Evolutionary conservation across 2,888 invertebrate genomes (phyloP).

Genomic region (Allygus modestus): DNA sequence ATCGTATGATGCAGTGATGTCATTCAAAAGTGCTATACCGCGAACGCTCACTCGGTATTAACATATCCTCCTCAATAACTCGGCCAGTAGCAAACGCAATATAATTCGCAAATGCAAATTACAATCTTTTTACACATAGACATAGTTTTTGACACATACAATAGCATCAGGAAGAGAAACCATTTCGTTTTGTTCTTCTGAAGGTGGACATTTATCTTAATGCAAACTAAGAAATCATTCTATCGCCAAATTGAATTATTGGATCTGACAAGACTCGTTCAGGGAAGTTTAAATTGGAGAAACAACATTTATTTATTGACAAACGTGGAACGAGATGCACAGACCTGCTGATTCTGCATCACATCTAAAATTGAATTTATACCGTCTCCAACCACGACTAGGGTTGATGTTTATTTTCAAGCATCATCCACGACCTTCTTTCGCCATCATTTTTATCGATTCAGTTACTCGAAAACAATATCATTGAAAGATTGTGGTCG

Average conservation of each 20-base stretch:
- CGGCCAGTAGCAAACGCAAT: no score
- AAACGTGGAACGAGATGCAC: not conserved
- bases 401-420: not conserved
- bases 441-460: not conserved
- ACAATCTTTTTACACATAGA: no score
- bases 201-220: no score
- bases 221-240: no score
- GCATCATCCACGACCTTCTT: not conserved
- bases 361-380: not conserved
- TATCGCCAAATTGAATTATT: not conserved
- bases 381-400: not conserved
- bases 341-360: not conserved
- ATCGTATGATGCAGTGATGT: no score
- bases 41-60: no score
- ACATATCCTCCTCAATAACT: no score
- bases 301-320: not conserved
- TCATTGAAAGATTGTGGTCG: not conserved
- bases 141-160: no score
- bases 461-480: not conserved
- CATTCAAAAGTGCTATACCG: no score
- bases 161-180: no score
- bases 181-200: no score
- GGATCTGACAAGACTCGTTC: not conserved
- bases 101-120: no score
- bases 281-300: not conserved